These are phyloP conservation scores for Mycteria americana DNA, from an alignment of 2,797 vertebrate species.

Conservation along the genomic window DNA sequence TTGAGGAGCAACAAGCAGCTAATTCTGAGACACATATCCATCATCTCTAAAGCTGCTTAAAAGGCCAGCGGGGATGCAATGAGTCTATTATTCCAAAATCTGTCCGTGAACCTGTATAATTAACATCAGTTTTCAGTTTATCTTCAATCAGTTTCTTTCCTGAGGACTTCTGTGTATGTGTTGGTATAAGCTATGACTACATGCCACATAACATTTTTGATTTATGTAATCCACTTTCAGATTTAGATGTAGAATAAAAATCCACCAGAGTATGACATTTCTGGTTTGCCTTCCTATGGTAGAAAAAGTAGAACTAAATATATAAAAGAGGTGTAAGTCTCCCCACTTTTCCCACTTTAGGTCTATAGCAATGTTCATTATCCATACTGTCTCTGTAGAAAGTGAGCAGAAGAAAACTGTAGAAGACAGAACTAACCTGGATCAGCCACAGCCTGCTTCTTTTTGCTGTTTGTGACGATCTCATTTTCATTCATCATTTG, in stretches of 20 bases:
- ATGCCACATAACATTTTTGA: background rate
- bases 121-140: background rate
- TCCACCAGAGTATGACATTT: background rate
- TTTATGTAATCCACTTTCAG: background rate
- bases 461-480: constrained; percentile 83
- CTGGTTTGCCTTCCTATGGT: background rate
- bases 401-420: background rate
- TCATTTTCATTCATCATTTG: constrained; percentile 97
- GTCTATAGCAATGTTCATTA: background rate
- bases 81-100: background rate
- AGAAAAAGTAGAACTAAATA: background rate
- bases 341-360: background rate
- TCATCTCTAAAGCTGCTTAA: background rate
- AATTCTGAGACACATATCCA: background rate
- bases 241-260: background rate
- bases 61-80: background rate
- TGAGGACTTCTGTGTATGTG: background rate
- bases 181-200: background rate
- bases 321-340: background rate
- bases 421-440: constrained; percentile 78
- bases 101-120: background rate
- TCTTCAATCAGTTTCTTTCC: background rate
- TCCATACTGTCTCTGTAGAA: background rate
- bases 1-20: background rate
- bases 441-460: constrained; percentile 82